Evolutionary conservation across 2,888 invertebrate species (phyloP).

Genomic region (Platypus cylindrus): DNA sequence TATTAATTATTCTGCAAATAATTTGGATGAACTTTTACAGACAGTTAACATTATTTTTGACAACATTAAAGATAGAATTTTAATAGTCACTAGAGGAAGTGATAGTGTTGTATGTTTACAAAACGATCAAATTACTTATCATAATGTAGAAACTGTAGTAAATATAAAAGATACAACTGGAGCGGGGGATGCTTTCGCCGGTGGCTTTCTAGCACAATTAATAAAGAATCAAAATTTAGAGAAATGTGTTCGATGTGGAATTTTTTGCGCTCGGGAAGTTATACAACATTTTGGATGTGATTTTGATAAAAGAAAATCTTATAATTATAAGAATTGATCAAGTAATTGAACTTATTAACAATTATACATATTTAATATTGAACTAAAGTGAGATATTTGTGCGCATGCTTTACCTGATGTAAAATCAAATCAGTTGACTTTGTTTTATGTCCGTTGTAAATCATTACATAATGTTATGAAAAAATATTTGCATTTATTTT

Average conservation of each 20-base stretch:
- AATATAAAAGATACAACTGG: slow-evolving; percentile 21
- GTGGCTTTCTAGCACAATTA: slow-evolving; percentile 11
- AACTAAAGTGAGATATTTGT: no score
- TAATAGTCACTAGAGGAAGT: slow-evolving; percentile 20
- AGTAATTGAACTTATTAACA: no score
- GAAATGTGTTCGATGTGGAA: slow-evolving; percentile 5
- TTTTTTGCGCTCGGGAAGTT: slow-evolving; percentile 4
- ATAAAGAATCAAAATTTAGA: slow-evolving; percentile 1
- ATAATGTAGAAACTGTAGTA: slow-evolving; percentile 12
- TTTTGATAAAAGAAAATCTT: slow-evolving; percentile 5
- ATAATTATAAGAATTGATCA: slow-evolving; percentile 2
- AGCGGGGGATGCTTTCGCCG: slow-evolving; percentile 26
- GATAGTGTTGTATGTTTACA: slow-evolving; percentile 15
- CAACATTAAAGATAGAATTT: slow-evolving; percentile 4
- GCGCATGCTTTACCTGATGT: no score
- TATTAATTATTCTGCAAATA: neutral
- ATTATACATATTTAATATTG: no score
- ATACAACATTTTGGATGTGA: slow-evolving; percentile 6
- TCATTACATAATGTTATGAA: no score
- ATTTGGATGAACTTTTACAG: no score
- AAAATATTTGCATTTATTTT: no score
- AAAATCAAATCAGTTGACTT: no score
- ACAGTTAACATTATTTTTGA: neutral
- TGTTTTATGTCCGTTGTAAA: no score
- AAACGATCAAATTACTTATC: slow-evolving; percentile 11